Conservation (phyloP, 2,888 invertebrate species). For the Nephrotoma guestfalica region DNA sequence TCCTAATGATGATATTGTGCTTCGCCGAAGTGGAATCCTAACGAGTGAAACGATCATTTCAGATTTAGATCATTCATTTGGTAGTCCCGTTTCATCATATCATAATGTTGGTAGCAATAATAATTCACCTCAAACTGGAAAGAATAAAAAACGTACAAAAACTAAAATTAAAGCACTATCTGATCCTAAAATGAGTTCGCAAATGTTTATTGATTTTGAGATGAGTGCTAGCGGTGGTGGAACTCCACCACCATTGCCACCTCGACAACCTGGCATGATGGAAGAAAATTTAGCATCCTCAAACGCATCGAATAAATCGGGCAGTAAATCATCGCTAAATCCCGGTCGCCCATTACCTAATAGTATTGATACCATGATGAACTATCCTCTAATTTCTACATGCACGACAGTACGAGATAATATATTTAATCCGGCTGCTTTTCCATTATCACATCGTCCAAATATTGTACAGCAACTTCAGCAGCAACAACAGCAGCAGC, state of each 20-base stretch:
- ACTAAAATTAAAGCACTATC: slow-evolving; percentile 31
- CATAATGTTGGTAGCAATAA: slow-evolving; percentile 2
- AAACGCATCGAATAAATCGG: slow-evolving; percentile 6
- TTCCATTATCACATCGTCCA: slow-evolving; percentile 30
- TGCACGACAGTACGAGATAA: slow-evolving; percentile 31
- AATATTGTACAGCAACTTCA: slow-evolving; percentile 32
- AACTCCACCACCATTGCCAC: slow-evolving; percentile 43
- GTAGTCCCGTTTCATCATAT: background rate
- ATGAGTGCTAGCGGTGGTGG: slow-evolving; percentile 16
- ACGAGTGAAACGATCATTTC: slow-evolving; percentile 22
- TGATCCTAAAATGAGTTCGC: slow-evolving; percentile 33
- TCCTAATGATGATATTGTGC: slow-evolving; percentile 8
- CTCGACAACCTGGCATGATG: slow-evolving; percentile 36
- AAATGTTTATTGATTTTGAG: slow-evolving; percentile 33
- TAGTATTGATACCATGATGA: slow-evolving; percentile 28
- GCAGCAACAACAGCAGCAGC: slow-evolving; percentile 26
- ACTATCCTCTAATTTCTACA: slow-evolving; percentile 32
- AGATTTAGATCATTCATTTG: slow-evolving; percentile 25
- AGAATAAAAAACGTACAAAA: slow-evolving; percentile 22
- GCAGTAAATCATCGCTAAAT: background rate
- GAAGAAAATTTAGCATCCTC: slow-evolving; percentile 18
- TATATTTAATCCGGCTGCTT: slow-evolving; percentile 24
- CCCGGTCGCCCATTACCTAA: slow-evolving; percentile 24
- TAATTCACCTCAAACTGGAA: slow-evolving; percentile 1
- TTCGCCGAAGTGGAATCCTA: slow-evolving; percentile 8